Evolutionary conservation across 2,888 invertebrate species (phyloP), one percentile per base, ranked within the genome.

Genomic region (Thumatha senex): DNA sequence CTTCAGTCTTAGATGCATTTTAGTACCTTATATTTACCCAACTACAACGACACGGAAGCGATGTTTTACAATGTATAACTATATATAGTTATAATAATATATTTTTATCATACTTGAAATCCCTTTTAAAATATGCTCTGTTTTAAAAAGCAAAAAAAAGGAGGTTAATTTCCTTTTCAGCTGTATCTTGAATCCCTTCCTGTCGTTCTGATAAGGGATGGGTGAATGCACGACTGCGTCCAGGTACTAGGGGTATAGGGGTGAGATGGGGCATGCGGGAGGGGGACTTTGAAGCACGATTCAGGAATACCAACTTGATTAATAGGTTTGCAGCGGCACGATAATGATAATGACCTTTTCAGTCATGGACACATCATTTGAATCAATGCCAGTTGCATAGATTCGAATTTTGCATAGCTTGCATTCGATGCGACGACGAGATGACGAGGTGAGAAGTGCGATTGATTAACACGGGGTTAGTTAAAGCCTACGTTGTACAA

Each of bases 201-300:
- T 84, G 83, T 73, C 72, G 73, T 81, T 82, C 86, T 89, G 90
- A 90, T 89, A 90, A 89, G 86, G 75, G 82, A 82, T 86, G 89
- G 86, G 89, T 86, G 86, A 82, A 89, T 86, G 89, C 87, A 89
- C 84, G 86, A 86, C 78, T 86, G 88, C 86, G 86, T 86, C 83
- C 88, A 87, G 85, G 87, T 82, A 86, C 83, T 81, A 79, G 75
- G 80, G 80, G 74, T 68, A 66, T 69, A 57, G 59, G 59, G 59
- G 10, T 29, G 13, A 40, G 54, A 51, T 56, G 56, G 58, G 69
- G 69, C 66, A 63, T 59, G 44, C 44, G 54, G 62, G 68, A 67
- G 62, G 62, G 18, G 48, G 55, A 65, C 67, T 64, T 65, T 70
- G 74, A 70, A 70, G 75, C 69, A 75, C 77, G 71, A 73, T 79